Evolutionary conservation across 2,113 vertebrate genomes (phyloP), one percentile per base, ranked within the genome.

Genomic region (Urocolius indicus): DNA sequence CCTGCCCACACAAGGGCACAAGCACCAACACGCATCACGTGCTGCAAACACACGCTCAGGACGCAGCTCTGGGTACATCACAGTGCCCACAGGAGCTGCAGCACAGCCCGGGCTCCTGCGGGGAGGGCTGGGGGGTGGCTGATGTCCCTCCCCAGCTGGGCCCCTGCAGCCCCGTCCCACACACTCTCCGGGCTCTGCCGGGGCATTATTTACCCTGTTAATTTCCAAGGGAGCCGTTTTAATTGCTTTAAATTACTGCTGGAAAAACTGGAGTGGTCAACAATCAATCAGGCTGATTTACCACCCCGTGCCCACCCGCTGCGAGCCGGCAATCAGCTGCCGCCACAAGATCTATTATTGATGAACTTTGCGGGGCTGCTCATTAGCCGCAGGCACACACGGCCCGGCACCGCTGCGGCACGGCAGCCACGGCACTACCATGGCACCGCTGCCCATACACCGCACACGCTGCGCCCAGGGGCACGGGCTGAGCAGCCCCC

Each of bases 351-450:
- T 98, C 97, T 93, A 91, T 98, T 98, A 98, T 98, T 98, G 98
- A 99, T 98, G 98, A 99, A 98, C 98, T 98, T 98, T 96, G 97
- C 71, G 55, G 97, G 98, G 77, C 96, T 34, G 94, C 98, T 99
- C 98, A 98, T 99, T 98, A 98, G 98, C 98, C 96, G 83, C 49
- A n/a, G 97, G 97, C 76, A n/a, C 97, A 88, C 94, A 55, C 92
- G 91, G 95, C 96, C 96, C 96, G 59, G 96, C 96, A 55, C 49
- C 22, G 52, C 89, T 59, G 94, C 26, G 1, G 55, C 76, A 82
- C 77, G 2, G 54, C 8, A 0, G 55, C 2, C 1, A 41, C 38
- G 32, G 34, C 55, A 26, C n/a, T n/a, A n/a, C 41, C 78, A 45
- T 3, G 0, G 66, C 59, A 9, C 66, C 3, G 1, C 91, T 54